Conservation (phyloP, 2,797 vertebrate genomes). For the Enteromius radiatus region DNA sequence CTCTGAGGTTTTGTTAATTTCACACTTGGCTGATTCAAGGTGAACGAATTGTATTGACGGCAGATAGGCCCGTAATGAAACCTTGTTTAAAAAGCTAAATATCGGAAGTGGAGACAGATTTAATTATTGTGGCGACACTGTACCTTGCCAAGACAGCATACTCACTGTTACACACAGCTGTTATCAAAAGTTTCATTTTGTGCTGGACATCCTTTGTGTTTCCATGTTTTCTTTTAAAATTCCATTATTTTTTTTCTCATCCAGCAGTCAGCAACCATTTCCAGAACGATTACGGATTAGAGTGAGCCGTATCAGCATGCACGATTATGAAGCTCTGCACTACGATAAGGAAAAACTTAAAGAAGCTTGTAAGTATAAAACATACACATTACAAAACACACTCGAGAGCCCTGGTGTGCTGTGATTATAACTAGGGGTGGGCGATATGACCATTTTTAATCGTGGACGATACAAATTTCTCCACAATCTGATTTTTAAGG, state of each 20-base stretch:
- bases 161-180: not conserved
- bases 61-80: constrained; percentile 36
- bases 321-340: constrained; percentile 90
- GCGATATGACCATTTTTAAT: too few species aligned
- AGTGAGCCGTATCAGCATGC: constrained; percentile 93
- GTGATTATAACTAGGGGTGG: too few species aligned
- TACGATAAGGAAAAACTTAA: constrained; percentile 96
- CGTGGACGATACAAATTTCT: too few species aligned
- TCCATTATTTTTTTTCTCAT: constrained; percentile 5
- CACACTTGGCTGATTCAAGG: constrained; percentile 33
- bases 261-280: constrained; percentile 86
- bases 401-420: not conserved
- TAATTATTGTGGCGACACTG: constrained; percentile 19
- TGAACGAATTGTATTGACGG: constrained; percentile 19
- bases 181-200: constrained; percentile 6
- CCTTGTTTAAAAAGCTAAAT: constrained; percentile 32
- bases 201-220: not conserved
- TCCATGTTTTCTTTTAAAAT: not conserved
- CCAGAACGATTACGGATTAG: constrained; percentile 87
- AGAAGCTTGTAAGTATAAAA: constrained; percentile 88
- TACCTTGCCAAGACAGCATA: not conserved
- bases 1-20: constrained; percentile 51
- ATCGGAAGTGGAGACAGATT: constrained; percentile 42
- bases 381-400: constrained; percentile 8
- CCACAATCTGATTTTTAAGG: too few species aligned